Base-by-base conservation (phyloP, 2,113 vertebrate genomes). In the Gorsachius goisagi region DNA sequence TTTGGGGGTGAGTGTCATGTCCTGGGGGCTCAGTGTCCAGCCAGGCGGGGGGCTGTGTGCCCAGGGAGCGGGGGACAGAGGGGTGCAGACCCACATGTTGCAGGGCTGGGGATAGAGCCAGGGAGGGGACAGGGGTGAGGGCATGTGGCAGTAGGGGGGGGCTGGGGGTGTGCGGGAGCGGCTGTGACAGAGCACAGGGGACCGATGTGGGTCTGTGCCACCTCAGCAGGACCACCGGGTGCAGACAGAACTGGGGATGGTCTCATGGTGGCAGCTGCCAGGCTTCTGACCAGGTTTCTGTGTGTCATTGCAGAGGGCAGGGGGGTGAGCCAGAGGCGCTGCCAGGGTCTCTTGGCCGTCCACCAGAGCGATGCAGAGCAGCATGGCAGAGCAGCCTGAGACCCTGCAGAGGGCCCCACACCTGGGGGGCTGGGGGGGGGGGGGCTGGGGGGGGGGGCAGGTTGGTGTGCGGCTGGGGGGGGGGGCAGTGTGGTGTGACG, bases 91-190 rank as follows among this genome's bases (percentile, higher is more conserved):
- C n/a, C 41, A 33, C 9, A 9, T 35, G 26, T 27, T 1, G 0
- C 0, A 2, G 59, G 16, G 8, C 0, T 24, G 27, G 39, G 53
- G 44, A 23, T 33, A 45, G 72, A 49, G 39, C 8, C 0, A 0
- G 22, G 41, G 27, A 32, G 21, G 37, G 9, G 16, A 45, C 9
- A 68, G 3, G 33, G n/a, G 11, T 39, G 45, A 75, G 18, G 37
- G 28, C 18, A 9, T 6, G 47, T 7, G 64, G 58, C 6, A 26
- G 11, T 4, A 56, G 50, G 27, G 23, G 52, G 52, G 24, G 33
- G 12, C 19, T 37, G 41, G 23, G 11, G 6, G 1, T 3, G 26
- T 47, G 64, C 24, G 50, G 37, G 59, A 58, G 27, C 1, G 1
- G 41, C 79, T 0, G 2, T 60, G 67, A 30, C 71, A 0, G 2